A percentile compares a stretch with the other conserved stretches of the same genome.
Conservation (phyloP, 30 jellyfish, hydroid and myxozoan genomes). For the Aurelia aurita region DNA sequence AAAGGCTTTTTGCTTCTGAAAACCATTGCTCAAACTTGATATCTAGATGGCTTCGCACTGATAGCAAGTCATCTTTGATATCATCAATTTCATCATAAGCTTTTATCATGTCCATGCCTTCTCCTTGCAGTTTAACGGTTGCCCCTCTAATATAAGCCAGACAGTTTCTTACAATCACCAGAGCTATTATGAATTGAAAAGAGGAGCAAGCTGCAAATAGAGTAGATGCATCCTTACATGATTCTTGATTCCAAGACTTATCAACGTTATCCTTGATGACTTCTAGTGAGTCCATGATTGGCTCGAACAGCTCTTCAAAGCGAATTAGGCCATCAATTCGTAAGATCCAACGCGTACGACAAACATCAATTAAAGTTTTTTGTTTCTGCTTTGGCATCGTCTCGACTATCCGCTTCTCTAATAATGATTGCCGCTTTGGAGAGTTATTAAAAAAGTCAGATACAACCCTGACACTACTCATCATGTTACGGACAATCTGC, state of each 20-base stretch:
- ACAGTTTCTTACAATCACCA: background rate
- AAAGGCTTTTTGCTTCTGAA: background rate
- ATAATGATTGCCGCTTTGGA: background rate
- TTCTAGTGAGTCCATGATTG: slow-evolving; percentile 3
- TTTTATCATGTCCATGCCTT: background rate
- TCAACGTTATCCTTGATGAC: background rate
- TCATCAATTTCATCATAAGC: slow-evolving; percentile 13
- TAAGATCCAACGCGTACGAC: slow-evolving; percentile 26
- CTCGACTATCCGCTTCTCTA: background rate
- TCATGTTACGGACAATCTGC: slow-evolving; percentile 22
- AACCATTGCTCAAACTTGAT: background rate
- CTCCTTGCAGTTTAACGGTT: background rate
- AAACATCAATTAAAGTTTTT: slow-evolving; percentile 11
- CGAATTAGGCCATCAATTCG: slow-evolving; percentile 37
- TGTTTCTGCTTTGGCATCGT: background rate
- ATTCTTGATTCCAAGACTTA: slow-evolving; percentile 1
- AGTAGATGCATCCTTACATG: background rate
- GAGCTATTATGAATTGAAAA: background rate
- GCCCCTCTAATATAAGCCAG: background rate
- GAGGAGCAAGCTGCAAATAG: background rate
- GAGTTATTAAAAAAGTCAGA: slow-evolving; percentile 17
- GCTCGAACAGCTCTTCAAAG: background rate
- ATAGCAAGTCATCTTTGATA: background rate
- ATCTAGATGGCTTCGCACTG: background rate
- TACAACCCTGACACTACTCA: slow-evolving; percentile 1